Conservation (phyloP, 2,113 vertebrate species). For the Irena cyanogastra region DNA sequence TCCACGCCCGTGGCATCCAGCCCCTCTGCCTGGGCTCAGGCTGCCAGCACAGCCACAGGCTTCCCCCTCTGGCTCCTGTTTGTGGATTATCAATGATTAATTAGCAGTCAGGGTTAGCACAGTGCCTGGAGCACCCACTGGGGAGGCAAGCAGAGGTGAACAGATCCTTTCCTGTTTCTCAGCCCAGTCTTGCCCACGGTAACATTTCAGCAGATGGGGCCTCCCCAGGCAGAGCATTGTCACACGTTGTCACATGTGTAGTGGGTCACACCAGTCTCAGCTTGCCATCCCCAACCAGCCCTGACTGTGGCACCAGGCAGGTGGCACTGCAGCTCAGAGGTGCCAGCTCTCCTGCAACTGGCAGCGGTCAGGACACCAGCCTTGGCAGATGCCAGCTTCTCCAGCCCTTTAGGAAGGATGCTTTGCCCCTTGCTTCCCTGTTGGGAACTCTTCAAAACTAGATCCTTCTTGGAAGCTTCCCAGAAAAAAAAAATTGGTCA, state of each 20-base stretch:
- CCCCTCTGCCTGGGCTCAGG: background rate
- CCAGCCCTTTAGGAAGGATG: background rate
- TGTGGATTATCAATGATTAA: background rate
- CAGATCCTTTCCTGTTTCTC: rapidly evolving
- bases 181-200: background rate
- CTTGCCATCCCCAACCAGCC: background rate
- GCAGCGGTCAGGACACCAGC: background rate
- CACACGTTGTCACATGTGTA: background rate
- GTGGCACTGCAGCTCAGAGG: rapidly evolving
- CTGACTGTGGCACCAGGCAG: background rate
- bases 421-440: background rate
- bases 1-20: background rate
- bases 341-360: background rate
- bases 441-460: background rate
- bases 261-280: background rate
- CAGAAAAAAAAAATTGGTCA: background rate
- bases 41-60: background rate
- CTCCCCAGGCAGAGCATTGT: background rate
- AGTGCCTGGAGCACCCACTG: background rate
- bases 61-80: background rate
- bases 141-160: background rate
- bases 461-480: background rate
- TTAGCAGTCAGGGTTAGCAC: background rate
- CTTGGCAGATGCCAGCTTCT: rapidly evolving
- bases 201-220: background rate